A percentile compares a stretch with the other conserved stretches of the same genome.
Conservation (phyloP, 2,797 vertebrate species). For the Saxicola maurus region DNA sequence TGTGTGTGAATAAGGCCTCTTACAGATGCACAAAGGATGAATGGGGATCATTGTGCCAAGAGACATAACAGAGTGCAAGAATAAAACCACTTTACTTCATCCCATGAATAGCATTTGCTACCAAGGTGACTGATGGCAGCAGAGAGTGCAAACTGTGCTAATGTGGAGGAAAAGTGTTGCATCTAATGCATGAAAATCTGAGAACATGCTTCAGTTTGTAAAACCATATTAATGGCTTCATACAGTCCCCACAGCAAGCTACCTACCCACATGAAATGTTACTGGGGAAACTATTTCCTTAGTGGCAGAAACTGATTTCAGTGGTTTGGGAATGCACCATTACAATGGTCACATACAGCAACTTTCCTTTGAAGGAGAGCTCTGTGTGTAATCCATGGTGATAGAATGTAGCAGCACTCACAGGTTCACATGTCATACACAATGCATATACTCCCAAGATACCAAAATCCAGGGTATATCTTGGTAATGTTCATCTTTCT, state of each 20-base stretch:
- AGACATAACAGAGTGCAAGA: background rate
- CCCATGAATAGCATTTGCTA: background rate
- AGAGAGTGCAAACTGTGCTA: background rate
- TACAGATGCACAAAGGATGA: background rate
- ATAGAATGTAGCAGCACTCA: background rate
- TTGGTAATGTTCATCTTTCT: background rate
- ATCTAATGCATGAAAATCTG: background rate
- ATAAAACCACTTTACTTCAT: background rate
- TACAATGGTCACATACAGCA: background rate
- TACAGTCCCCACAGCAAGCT: background rate
- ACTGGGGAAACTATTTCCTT: background rate
- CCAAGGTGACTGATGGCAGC: background rate
- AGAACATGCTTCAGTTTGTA: background rate
- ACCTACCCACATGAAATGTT: rapidly evolving
- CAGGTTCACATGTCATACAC: background rate
- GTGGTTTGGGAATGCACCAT: background rate
- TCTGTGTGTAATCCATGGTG: background rate
- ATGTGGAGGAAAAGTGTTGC: background rate
- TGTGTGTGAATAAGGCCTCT: background rate
- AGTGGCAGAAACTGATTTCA: background rate
- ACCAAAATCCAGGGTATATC: background rate
- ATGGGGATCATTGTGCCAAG: background rate
- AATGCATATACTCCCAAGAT: too few relatives aligned
- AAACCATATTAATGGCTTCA: background rate
- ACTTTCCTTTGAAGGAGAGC: background rate